These are phyloP conservation scores for Caenorhabditis sulstoni DNA, from an alignment of 2,888 invertebrate genomes.

Conservation along the genomic window DNA sequence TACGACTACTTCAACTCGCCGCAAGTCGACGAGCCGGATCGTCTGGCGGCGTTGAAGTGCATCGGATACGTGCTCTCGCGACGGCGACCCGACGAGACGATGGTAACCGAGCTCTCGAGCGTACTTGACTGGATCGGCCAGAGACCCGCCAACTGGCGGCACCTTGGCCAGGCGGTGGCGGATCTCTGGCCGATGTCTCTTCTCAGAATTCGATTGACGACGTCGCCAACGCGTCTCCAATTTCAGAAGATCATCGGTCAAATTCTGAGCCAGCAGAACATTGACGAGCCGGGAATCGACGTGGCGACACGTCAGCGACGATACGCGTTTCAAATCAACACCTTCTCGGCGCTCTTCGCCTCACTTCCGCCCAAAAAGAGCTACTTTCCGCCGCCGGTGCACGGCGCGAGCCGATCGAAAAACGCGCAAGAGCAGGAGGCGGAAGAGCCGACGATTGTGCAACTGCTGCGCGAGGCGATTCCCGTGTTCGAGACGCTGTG, in stretches of 20 bases:
- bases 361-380: constrained; percentile 36
- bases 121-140: too few relatives aligned
- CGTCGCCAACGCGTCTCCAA: too few relatives aligned
- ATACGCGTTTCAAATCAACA: constrained; percentile 64
- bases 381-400: too few relatives aligned
- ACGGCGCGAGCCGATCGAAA: too few relatives aligned
- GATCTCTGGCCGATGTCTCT: too few relatives aligned
- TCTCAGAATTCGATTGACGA: too few relatives aligned
- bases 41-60: constrained; percentile 67
- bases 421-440: neutral
- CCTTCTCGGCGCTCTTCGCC: constrained; percentile 59
- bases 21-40: constrained; percentile 13
- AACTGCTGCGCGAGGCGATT: constrained; percentile 60
- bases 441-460: constrained; percentile 56
- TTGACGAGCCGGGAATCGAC: constrained; percentile 32
- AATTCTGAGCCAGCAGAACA: constrained; percentile 30
- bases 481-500: constrained; percentile 59
- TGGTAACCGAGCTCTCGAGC: too few relatives aligned
- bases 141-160: too few relatives aligned
- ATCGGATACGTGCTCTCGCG: constrained; percentile 67
- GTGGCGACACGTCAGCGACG: constrained; percentile 1
- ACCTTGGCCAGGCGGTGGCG: too few relatives aligned
- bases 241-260: constrained; percentile 37
- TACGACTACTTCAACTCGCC: constrained; percentile 59
- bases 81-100: constrained; percentile 51